phyloP scores from a whole-genome alignment of 2,888 invertebrate species.

The Leuctra nigra region DNA sequence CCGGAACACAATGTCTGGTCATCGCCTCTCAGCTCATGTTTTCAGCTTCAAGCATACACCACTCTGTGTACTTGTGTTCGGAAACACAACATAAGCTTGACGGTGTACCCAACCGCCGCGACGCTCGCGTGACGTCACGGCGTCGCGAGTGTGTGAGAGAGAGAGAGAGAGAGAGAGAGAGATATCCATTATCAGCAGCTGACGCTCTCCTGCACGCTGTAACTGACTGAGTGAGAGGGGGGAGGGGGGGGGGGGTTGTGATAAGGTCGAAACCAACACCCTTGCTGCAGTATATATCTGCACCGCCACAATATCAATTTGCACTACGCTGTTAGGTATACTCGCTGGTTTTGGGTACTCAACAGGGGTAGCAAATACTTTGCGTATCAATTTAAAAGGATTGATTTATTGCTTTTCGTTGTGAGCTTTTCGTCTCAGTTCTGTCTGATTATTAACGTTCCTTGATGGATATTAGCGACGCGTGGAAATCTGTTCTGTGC shows the following conservation, averaged over 20 bases:
- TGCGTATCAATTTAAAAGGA: too few relatives aligned
- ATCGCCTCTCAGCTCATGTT: too few relatives aligned
- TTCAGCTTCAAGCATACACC: too few relatives aligned
- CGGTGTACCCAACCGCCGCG: background rate
- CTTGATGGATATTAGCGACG: too few relatives aligned
- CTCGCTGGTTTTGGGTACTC: background rate
- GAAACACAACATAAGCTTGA: background rate
- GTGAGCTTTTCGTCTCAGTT: too few relatives aligned
- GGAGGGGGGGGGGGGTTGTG: background rate
- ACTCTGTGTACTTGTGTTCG: too few relatives aligned
- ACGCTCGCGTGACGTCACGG: background rate
- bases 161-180: background rate
- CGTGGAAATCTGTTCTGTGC: too few relatives aligned
- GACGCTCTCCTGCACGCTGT: background rate
- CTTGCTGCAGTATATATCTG: slow-evolving; percentile 7
- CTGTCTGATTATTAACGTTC: too few relatives aligned
- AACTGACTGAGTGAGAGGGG: background rate
- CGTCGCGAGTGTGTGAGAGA: background rate
- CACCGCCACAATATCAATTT: slow-evolving; percentile 15
- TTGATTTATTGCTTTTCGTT: too few relatives aligned
- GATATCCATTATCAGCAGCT: slow-evolving; percentile 13
- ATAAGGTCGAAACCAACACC: background rate
- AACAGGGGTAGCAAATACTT: slow-evolving; percentile 1
- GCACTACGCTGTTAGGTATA: background rate
- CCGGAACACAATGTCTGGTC: too few relatives aligned